Conservation (phyloP, 2,888 invertebrate genomes). For the Cerastis rubricosa region DNA sequence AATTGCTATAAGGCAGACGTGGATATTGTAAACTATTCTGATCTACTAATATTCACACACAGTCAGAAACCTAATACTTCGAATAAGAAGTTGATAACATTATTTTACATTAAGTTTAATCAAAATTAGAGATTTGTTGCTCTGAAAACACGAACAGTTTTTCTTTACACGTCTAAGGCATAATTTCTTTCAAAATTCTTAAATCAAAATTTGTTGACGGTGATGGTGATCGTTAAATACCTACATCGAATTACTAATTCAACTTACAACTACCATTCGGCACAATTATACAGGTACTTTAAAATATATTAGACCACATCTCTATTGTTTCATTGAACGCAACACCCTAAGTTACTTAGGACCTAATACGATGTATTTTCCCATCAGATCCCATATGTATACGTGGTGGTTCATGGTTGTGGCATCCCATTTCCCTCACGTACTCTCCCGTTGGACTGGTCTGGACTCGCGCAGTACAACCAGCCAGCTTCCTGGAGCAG, state of each 20-base stretch:
- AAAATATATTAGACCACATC: neutral
- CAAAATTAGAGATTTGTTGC: neutral
- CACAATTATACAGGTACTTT: neutral
- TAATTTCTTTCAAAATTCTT: neutral
- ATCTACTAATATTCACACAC: neutral
- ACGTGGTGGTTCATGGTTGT: conserved; percentile 48
- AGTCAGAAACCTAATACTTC: neutral
- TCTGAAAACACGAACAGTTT: neutral
- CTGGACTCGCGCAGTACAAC: conserved; percentile 72
- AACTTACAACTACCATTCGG: no score
- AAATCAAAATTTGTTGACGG: neutral
- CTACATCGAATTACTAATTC: no score
- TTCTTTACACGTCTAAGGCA: neutral
- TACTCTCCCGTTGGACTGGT: conserved; percentile 47
- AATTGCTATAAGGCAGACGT: neutral
- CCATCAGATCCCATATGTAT: conserved; percentile 27
- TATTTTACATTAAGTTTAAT: neutral
- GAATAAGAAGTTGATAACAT: neutral
- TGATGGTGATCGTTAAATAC: neutral
- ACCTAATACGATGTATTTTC: conserved; percentile 7
- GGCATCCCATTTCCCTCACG: conserved; percentile 33
- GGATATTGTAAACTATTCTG: neutral
- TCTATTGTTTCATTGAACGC: neutral
- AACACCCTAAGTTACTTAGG: neutral
- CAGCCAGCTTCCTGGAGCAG: conserved; percentile 72